Conservation (phyloP, 2,113 vertebrate genomes). For the Ptilonorhynchus violaceus region DNA sequence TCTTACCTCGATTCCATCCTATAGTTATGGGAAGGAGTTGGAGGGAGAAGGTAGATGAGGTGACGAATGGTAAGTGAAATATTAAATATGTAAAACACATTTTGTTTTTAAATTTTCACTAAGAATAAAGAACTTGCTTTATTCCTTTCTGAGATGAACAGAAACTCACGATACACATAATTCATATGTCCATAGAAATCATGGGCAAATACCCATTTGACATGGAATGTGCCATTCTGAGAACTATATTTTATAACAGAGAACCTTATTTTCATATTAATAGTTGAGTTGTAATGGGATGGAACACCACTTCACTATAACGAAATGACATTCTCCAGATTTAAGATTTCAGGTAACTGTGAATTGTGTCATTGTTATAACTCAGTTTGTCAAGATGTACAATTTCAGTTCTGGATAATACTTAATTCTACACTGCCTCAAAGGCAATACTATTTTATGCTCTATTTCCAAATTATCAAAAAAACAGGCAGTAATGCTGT, state of each 20-base stretch:
- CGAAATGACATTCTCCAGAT: neutral
- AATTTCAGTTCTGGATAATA: neutral
- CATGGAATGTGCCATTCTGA: neutral
- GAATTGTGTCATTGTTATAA: neutral
- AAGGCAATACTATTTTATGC: neutral
- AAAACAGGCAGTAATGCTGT: neutral
- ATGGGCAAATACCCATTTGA: neutral
- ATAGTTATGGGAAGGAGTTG: neutral
- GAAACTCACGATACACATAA: neutral
- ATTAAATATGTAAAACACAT: neutral
- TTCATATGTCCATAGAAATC: neutral
- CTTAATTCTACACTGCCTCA: neutral
- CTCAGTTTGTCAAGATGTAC: neutral
- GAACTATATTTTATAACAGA: neutral
- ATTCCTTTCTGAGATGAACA: neutral
- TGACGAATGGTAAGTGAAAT: neutral
- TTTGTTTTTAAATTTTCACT: neutral
- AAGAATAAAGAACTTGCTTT: neutral
- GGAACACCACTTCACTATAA: neutral
- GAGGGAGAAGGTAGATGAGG: neutral
- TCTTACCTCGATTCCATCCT: neutral
- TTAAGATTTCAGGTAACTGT: neutral
- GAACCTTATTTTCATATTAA: neutral
- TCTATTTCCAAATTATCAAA: neutral
- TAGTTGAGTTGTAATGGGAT: neutral